Percentiles rank a stretch among this genome's conserved stretches.
Conservation (phyloP, 2,888 invertebrate genomes). For the Chalcis sispes region DNA sequence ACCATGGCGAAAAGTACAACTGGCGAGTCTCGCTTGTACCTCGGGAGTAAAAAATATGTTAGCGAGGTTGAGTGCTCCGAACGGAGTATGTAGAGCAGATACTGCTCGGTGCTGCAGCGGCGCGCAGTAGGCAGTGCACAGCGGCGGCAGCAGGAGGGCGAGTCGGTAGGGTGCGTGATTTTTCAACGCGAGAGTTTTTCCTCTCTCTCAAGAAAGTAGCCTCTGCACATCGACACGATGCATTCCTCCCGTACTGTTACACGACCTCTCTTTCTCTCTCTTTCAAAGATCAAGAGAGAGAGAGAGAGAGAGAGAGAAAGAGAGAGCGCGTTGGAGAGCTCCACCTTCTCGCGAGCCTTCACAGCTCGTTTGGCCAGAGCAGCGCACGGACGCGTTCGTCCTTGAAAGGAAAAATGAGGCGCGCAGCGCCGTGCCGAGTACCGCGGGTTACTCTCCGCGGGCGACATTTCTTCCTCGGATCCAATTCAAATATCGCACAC, state of each 20-base stretch:
- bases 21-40: no score
- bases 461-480: no score
- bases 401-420: constrained; percentile 47
- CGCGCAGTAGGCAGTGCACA: constrained; percentile 62
- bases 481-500: no score
- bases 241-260: neutral
- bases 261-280: constrained; percentile 30
- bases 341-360: constrained; percentile 61
- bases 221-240: constrained; percentile 19
- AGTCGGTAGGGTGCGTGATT: constrained; percentile 71
- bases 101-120: constrained; percentile 70
- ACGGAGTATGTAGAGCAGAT: constrained; percentile 39
- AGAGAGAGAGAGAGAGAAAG: no score
- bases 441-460: no score
- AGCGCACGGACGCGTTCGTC: constrained; percentile 17
- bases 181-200: constrained; percentile 69
- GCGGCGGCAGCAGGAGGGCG: constrained; percentile 65
- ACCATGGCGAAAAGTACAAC: neutral
- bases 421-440: constrained; percentile 12
- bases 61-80: constrained; percentile 37
- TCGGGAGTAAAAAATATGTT: no score
- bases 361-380: constrained; percentile 52
- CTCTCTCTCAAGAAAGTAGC: neutral
- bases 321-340: no score
- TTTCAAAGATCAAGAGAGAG: no score